phyloP scores from a whole-genome alignment of 2,113 vertebrate species.

The Ciconia maguari region DNA sequence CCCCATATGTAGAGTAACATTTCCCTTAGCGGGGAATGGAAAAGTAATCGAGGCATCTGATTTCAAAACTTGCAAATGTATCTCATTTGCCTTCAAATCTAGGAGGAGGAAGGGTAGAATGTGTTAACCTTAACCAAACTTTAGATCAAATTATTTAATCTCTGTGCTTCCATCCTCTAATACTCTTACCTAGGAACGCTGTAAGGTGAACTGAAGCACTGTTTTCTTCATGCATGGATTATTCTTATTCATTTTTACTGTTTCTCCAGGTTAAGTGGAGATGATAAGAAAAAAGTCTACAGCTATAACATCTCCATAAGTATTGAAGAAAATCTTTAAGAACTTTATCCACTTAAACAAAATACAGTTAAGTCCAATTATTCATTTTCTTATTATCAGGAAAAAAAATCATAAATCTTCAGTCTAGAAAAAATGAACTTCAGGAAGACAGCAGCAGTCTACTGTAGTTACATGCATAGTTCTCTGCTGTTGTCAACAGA shows the following conservation, averaged over 20 bases:
- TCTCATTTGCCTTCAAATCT: not conserved
- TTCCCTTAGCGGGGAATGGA: not conserved
- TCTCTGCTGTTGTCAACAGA: not conserved
- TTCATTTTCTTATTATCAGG: not conserved
- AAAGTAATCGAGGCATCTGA: slow-evolving; percentile 28
- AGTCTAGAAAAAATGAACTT: not conserved
- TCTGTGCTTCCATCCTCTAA: not conserved
- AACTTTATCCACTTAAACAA: not conserved
- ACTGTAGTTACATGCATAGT: not conserved
- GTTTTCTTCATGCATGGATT: not conserved
- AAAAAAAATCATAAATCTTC: not conserved
- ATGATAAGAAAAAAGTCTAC: not conserved
- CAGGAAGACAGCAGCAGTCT: not conserved
- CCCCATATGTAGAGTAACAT: slow-evolving; percentile 5
- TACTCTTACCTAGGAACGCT: not conserved
- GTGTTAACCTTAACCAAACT: slow-evolving; percentile 19
- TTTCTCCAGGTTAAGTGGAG: not conserved
- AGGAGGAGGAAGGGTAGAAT: not conserved
- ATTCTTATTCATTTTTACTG: not conserved
- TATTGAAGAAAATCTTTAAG: not conserved
- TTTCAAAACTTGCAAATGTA: slow-evolving; percentile 38
- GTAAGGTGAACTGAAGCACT: not conserved
- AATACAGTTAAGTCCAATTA: not conserved
- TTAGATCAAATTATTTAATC: not conserved
- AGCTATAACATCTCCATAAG: not conserved